Evolutionary conservation across 1,140 invertebrate genomes (phyloP), one percentile per base, ranked within the genome.

Genomic region (Carposina sasakii): DNA sequence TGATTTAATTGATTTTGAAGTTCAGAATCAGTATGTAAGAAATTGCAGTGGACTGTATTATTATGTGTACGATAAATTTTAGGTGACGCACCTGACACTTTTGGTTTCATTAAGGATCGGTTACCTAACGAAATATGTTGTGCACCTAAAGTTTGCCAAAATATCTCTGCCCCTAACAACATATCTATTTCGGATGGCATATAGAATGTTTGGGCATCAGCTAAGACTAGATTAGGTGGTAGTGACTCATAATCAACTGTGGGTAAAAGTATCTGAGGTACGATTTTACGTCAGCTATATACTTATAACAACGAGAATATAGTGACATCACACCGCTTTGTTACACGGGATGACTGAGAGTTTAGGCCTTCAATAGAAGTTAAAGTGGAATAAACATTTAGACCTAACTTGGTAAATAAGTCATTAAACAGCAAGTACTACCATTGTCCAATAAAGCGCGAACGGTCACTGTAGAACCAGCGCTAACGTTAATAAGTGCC

Each of bases 31-130:
- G 4, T 39, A n/a, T n/a, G n/a, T 6, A 17, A 5, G 20, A 39
- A 39, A 39, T 39, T 4, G 93, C 95, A 33, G 66, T 90, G 90
- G 3, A 87, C 92, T 1, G 95, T 91, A 3, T 96, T 8, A 33
- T 28, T 28, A 6, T 28, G 6, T 6, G 24, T 6, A 6, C 12
- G 6, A 12, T 12, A 6, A 6, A 6, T 12, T 12, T 28, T 28
- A 6, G 6, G 24, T 28, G 24, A 6, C n/a, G 34, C 4, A 20
- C 34, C 34, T 19, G 15, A 19, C 3, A 37, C 16, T 37, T 20
- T 20, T 37, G 3, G 34, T 37, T 16, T 16, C 34, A 37, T 6
- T 37, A 4, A 37, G 34, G 5, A n/a, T 19, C 5, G 34, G 34
- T 4, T 16, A 5, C 34, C 34, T 37, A 37, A 20, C 8, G 15